Evolutionary conservation across 2,113 vertebrate genomes (phyloP).

Genomic region (Sula dactylatra): DNA sequence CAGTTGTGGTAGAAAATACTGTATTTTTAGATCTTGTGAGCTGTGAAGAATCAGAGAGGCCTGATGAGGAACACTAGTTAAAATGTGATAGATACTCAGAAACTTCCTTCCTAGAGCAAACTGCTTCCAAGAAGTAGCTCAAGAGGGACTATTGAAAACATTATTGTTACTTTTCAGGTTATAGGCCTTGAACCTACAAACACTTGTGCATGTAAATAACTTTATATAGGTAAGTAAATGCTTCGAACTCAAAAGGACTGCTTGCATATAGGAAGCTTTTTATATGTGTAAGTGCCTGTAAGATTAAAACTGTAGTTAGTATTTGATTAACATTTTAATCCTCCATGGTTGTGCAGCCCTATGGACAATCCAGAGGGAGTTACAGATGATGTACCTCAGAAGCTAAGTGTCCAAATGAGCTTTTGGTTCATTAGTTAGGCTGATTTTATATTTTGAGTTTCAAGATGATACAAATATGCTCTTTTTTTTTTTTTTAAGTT

Average conservation of each 20-base stretch:
- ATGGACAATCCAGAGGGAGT: not conserved
- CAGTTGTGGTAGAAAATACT: slow-evolving; percentile 15
- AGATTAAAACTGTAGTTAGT: slow-evolving; percentile 1
- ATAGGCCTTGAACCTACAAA: slow-evolving; percentile 37
- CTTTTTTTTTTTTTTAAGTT: not conserved
- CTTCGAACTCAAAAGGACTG: slow-evolving; percentile 3
- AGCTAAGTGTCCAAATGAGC: not conserved
- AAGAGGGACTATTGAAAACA: slow-evolving; percentile 21
- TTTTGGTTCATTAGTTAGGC: not conserved
- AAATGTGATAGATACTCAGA: not conserved
- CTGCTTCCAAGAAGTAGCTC: slow-evolving; percentile 28
- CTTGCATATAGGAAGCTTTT: not conserved
- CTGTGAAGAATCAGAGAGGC: not conserved
- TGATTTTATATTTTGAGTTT: not conserved
- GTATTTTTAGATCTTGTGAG: slow-evolving; percentile 15
- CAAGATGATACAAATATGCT: not conserved
- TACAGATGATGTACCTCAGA: not conserved
- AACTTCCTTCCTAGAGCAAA: not conserved
- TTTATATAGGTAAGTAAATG: slow-evolving; percentile 5
- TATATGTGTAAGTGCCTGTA: not conserved
- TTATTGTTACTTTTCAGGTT: slow-evolving; percentile 27
- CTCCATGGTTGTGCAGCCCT: not conserved
- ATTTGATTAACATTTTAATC: slow-evolving; percentile 10
- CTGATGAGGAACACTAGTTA: slow-evolving; percentile 1
- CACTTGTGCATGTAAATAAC: slow-evolving; percentile 29